These are phyloP conservation scores for Laupala kohalensis DNA, from an alignment of 1,140 invertebrate genomes.

Conservation along the genomic window DNA sequence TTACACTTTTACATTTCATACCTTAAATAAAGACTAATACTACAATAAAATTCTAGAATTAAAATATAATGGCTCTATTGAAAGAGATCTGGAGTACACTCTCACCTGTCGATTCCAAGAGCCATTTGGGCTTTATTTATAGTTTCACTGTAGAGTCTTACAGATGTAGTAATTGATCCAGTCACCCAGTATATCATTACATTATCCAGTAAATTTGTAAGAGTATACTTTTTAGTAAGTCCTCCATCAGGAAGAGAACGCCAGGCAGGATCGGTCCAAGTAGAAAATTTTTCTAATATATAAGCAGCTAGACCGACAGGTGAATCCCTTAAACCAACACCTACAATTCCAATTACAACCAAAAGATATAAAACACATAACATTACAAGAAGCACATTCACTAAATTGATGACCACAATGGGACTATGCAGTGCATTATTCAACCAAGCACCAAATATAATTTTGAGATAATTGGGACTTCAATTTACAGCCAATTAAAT, in stretches of 20 bases:
- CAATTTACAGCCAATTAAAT: too few relatives aligned
- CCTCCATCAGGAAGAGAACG: conserved; percentile 52
- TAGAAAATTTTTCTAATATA: conserved; percentile 73
- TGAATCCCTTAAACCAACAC: conserved; percentile 40
- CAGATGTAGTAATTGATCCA: conserved; percentile 59
- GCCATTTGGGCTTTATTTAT: conserved; percentile 28
- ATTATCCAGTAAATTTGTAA: conserved; percentile 73
- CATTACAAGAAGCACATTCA: neutral
- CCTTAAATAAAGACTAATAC: too few relatives aligned
- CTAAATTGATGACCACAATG: neutral
- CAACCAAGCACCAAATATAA: too few relatives aligned
- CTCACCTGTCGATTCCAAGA: conserved; percentile 36
- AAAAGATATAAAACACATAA: too few relatives aligned
- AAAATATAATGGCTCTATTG: too few relatives aligned
- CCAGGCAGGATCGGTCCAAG: conserved; percentile 52
- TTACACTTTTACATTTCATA: too few relatives aligned
- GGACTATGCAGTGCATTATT: neutral
- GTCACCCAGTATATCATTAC: conserved; percentile 79
- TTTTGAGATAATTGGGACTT: too few relatives aligned
- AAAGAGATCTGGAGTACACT: too few relatives aligned
- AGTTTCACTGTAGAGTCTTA: conserved; percentile 59
- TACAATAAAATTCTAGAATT: too few relatives aligned
- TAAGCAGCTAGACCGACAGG: conserved; percentile 68
- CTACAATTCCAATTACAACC: conserved; percentile 23
- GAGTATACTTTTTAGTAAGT: conserved; percentile 42